Evolutionary conservation across 2,888 invertebrate species (phyloP).

Genomic region (Amorpha juglandis): DNA sequence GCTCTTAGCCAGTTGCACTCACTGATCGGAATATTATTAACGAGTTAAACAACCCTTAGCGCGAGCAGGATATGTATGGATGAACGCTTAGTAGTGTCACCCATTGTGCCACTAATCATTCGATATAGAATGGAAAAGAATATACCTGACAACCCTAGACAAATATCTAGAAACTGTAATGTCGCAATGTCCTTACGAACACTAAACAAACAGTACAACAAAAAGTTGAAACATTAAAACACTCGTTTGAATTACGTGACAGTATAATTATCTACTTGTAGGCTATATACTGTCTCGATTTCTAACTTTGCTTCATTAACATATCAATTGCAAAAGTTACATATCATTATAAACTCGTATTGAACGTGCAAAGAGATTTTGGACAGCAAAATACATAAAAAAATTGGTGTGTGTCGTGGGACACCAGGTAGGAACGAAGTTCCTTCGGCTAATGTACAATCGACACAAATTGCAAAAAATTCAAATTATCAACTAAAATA

Average conservation of each 20-base stretch:
- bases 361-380: background rate
- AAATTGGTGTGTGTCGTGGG: too few relatives aligned
- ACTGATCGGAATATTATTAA: too few relatives aligned
- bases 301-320: conserved; percentile 16
- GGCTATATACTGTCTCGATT: conserved; percentile 14
- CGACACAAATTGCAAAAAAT: too few relatives aligned
- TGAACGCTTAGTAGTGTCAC: too few relatives aligned
- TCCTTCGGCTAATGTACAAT: too few relatives aligned
- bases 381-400: background rate
- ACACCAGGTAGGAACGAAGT: too few relatives aligned
- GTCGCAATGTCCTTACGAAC: background rate
- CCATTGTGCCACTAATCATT: too few relatives aligned
- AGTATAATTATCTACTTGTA: conserved; percentile 18
- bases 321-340: conserved; percentile 20
- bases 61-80: too few relatives aligned
- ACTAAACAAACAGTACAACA: conserved; percentile 9
- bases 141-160: conserved; percentile 23
- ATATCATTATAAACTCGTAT: background rate
- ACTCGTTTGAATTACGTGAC: conserved; percentile 20
- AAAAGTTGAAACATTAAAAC: conserved; percentile 25
- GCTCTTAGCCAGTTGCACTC: too few relatives aligned
- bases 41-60: too few relatives aligned
- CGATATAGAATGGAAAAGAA: too few relatives aligned
- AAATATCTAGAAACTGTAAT: background rate
- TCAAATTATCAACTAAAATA: too few relatives aligned